Conservation (phyloP, 1,140 invertebrate genomes). For the Liolophura sinensis region DNA sequence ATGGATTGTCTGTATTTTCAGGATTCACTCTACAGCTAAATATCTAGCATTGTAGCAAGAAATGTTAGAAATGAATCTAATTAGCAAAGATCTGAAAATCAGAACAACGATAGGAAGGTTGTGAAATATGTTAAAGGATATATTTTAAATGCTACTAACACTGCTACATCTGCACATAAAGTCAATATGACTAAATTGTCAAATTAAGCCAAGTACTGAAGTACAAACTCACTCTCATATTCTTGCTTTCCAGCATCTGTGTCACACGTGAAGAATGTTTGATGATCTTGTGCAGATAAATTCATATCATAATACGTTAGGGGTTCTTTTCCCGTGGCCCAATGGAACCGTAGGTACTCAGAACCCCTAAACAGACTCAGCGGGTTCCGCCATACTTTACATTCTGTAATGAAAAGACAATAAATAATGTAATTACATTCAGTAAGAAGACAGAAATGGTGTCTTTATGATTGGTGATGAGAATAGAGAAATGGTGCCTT, state of each 20-base stretch:
- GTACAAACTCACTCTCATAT: conserved; percentile 75
- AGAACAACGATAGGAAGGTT: too few relatives aligned
- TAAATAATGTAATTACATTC: too few relatives aligned
- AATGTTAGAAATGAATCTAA: neutral
- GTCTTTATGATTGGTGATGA: too few relatives aligned
- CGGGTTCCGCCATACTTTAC: conserved; percentile 98
- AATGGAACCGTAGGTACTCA: conserved; percentile 92
- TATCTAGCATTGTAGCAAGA: neutral
- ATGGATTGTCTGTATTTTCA: too few relatives aligned
- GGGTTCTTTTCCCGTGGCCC: conserved; percentile 90
- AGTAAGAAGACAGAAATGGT: too few relatives aligned
- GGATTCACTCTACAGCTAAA: neutral
- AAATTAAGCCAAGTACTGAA: neutral
- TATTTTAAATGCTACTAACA: neutral
- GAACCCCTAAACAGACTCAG: conserved; percentile 93
- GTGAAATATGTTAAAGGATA: neutral
- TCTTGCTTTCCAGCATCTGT: conserved; percentile 86
- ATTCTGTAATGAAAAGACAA: conserved; percentile 68
- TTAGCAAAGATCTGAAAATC: too few relatives aligned
- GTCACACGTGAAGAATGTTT: conserved; percentile 97
- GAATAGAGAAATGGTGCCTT: too few relatives aligned
- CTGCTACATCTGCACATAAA: too few relatives aligned
- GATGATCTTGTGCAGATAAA: conserved; percentile 97
- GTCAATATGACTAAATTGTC: neutral
- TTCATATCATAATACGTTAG: conserved; percentile 99